Conservation (phyloP, 2,797 vertebrate genomes). For the Sebastes nivosus region DNA sequence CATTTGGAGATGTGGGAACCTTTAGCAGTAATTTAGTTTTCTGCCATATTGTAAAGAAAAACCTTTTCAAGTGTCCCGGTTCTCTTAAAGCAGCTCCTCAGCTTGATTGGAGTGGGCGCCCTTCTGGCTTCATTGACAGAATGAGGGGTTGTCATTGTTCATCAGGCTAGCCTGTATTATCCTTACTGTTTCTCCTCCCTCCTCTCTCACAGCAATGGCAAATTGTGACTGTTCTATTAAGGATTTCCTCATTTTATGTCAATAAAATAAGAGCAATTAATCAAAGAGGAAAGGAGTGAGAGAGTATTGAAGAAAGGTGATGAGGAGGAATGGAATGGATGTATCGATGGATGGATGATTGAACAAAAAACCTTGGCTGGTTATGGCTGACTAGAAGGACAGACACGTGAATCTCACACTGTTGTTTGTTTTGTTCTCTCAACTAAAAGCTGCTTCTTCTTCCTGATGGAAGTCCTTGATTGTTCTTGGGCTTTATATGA, state of each 20-base stretch:
- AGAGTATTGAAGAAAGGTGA: background rate
- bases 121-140: conserved; percentile 24
- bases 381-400: background rate
- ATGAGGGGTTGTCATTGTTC: conserved; percentile 19
- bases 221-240: background rate
- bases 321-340: background rate
- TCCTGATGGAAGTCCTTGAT: conserved; percentile 30
- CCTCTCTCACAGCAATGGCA: background rate
- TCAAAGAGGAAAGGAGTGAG: background rate
- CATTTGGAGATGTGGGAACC: conserved; percentile 19
- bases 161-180: conserved; percentile 7
- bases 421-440: conserved; percentile 3
- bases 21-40: conserved; percentile 21
- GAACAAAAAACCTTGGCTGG: background rate
- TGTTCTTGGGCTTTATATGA: conserved; percentile 41
- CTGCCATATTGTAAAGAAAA: conserved; percentile 14
- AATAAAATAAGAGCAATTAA: background rate
- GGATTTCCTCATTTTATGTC: background rate
- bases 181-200: background rate
- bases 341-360: background rate
- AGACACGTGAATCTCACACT: background rate
- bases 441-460: conserved; percentile 5
- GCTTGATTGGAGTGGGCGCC: conserved; percentile 28
- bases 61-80: background rate
- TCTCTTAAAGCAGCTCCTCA: background rate